These are phyloP conservation scores for Machimus atricapillus DNA, from an alignment of 2,888 invertebrate species.

Conservation along the genomic window DNA sequence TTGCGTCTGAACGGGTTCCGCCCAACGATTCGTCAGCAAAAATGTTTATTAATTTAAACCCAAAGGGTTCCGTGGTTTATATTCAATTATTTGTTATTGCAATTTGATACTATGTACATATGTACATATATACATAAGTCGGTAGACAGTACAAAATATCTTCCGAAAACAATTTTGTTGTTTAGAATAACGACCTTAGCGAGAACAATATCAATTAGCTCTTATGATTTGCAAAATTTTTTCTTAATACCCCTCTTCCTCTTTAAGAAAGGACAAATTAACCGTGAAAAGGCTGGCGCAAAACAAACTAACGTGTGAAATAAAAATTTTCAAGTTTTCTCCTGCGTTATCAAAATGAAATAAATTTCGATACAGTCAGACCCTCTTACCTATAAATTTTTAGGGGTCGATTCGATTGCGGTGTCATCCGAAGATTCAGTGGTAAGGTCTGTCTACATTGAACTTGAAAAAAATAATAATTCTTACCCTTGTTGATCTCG, in stretches of 20 bases:
- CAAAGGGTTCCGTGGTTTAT: not conserved
- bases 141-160: not conserved
- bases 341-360: not conserved
- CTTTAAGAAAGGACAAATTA: not conserved
- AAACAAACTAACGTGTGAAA: slow-evolving; percentile 8
- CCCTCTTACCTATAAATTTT: not conserved
- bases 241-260: not conserved
- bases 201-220: not conserved
- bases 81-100: not conserved
- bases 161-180: not conserved
- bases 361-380: not conserved
- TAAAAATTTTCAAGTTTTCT: not conserved
- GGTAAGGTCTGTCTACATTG: not conserved
- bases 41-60: not conserved
- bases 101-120: not conserved
- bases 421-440: not conserved
- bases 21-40: not conserved
- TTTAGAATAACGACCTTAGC: not conserved
- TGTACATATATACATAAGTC: not conserved
- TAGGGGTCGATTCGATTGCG: not conserved
- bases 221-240: not conserved
- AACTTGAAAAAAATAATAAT: slow-evolving; percentile 1
- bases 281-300: not conserved
- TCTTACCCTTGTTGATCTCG: not conserved
- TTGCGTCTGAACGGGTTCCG: not conserved